A percentile compares a stretch with the other conserved stretches of the same genome.
phyloP scores from a whole-genome alignment of 2,113 vertebrate species.

The Microcebus lehilahytsara region DNA sequence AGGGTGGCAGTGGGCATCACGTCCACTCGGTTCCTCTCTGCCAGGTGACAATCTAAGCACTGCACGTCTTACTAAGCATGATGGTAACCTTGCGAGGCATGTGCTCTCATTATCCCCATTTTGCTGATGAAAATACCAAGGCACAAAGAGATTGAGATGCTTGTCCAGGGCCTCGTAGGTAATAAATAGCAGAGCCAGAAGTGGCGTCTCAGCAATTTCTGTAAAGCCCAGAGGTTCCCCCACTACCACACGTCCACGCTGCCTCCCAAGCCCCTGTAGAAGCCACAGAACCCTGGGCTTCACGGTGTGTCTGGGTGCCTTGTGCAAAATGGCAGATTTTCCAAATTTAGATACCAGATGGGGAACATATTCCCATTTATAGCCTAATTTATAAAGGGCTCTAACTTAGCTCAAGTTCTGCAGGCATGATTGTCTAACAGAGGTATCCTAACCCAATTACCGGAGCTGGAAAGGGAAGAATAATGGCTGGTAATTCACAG shows the following conservation, averaged over 20 bases:
- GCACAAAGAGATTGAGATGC: background rate
- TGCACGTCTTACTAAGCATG: background rate
- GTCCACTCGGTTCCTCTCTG: slow-evolving; percentile 1
- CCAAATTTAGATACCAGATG: slow-evolving; percentile 47
- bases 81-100: background rate
- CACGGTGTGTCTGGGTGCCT: background rate
- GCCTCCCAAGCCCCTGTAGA: background rate
- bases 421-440: slow-evolving; percentile 23
- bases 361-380: slow-evolving; percentile 50
- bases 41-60: background rate
- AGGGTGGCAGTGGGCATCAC: background rate
- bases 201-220: background rate
- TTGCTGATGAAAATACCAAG: slow-evolving; percentile 46
- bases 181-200: background rate
- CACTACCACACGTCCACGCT: background rate
- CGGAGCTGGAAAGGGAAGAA: background rate
- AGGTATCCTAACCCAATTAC: slow-evolving; percentile 45
- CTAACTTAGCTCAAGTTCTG: slow-evolving; percentile 35
- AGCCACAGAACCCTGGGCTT: background rate
- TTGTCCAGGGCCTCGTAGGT: background rate
- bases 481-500: slow-evolving; percentile 41
- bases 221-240: background rate
- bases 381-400: slow-evolving; percentile 50
- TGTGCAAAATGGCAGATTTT: background rate
- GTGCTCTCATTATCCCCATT: background rate